Base-by-base conservation (phyloP, 2,113 vertebrate species). In the Ophthalmolycus amberensis region DNA sequence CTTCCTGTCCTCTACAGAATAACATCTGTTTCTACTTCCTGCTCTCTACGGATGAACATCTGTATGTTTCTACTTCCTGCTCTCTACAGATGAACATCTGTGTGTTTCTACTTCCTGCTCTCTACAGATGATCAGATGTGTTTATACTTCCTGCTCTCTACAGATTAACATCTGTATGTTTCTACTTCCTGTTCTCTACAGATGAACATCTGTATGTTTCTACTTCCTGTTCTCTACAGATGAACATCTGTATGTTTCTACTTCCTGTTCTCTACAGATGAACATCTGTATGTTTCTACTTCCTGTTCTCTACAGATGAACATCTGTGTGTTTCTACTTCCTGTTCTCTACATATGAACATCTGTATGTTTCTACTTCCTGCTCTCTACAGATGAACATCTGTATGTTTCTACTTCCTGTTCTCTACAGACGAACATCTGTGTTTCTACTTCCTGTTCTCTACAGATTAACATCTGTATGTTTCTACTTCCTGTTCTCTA, bases 321-420 rank as follows among this genome's bases (percentile, higher is more conserved):
- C 27, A 29, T 29, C 27, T 8, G 46, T 14, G 16, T 34, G 42
- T 14, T 14, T 69, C 42, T 50, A 93, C 93, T 91, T 99, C 97
- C 72, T 99, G 97, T 8, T 20, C 16, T 7, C 48, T 50, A 20
- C 48, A 50, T 18, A 50, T 7, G 6, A 50, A 8, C 48, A 50
- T 16, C 48, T 50, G 48, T 1, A 5, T 20, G 6, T 10, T n/a
- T 8, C 22, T n/a, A 54, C 52, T 54, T 54, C 22, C 22, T 54
- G 52, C n/a, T 54, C 22, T 10, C 50, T 54, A n/a, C 52, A 54
- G 22, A 54, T 10, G 1, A 54, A n/a, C 52, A 54, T 14, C 46
- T 16, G 16, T 9, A 0, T 58, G 14, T 14, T n/a, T 15, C 56
- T 59, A 59, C 58, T 60, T 60, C 58, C 58, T 60, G 58, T 16